phyloP scores from a whole-genome alignment of 1,140 invertebrate genomes.

The Paraescarpia echinospica region DNA sequence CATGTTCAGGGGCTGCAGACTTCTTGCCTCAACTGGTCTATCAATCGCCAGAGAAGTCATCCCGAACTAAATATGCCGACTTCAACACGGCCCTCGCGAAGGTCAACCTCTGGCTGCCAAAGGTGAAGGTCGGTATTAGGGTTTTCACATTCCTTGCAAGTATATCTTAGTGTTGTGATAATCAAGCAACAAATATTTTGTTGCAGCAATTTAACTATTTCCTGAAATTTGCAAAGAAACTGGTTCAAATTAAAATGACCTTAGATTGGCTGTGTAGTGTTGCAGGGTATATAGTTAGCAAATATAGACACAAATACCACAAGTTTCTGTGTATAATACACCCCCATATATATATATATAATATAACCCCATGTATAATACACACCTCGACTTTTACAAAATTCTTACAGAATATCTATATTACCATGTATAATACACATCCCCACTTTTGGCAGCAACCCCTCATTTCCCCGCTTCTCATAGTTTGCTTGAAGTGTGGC shows the following conservation, averaged over 20 bases:
- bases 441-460: too few species aligned
- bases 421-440: too few species aligned
- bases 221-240: not conserved
- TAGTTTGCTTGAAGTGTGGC: too few species aligned
- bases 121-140: constrained; percentile 18
- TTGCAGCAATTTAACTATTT: not conserved
- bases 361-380: too few species aligned
- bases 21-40: constrained; percentile 14
- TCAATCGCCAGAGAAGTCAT: not conserved
- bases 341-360: too few species aligned
- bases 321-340: too few species aligned
- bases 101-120: constrained; percentile 12
- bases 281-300: not conserved
- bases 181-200: not conserved
- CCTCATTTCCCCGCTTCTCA: too few species aligned
- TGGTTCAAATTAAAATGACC: not conserved
- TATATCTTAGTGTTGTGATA: not conserved
- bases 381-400: too few species aligned
- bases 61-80: constrained; percentile 2
- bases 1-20: constrained; percentile 20
- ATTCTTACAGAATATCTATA: too few species aligned
- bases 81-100: constrained; percentile 12
- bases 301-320: not conserved
- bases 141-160: not conserved
- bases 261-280: not conserved